These are phyloP conservation scores for Dendronephthya gigantea DNA, from an alignment of 64 coral and sea anemone species.

Conservation along the genomic window DNA sequence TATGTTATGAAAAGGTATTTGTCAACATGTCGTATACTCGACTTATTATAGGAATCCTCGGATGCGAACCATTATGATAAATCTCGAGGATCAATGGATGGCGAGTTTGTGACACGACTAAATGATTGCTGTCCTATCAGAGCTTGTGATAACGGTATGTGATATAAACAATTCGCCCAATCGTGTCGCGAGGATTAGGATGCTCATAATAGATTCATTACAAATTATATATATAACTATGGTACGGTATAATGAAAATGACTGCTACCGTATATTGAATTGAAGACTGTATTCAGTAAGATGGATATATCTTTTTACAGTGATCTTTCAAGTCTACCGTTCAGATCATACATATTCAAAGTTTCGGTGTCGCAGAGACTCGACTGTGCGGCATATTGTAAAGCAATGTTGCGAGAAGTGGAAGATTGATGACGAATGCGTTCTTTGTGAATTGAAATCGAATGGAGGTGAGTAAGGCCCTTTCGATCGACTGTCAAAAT, in stretches of 20 bases:
- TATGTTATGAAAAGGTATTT: not conserved
- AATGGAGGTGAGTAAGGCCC: not conserved
- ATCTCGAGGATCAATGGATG: not conserved
- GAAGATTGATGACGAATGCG: slow-evolving; percentile 5
- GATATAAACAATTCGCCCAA: not conserved
- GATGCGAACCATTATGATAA: slow-evolving; percentile 13
- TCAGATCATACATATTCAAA: not conserved
- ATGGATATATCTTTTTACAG: not conserved
- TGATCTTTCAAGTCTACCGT: slow-evolving; percentile 7
- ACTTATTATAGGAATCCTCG: not conserved
- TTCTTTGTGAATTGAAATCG: slow-evolving; percentile 14
- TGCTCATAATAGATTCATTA: too few species aligned
- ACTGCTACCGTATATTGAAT: too few species aligned
- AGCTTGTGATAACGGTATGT: slow-evolving; percentile 8
- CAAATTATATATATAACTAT: not conserved
- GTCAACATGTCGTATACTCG: not conserved
- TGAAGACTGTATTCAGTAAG: not conserved
- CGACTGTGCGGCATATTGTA: slow-evolving; percentile 4
- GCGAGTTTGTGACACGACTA: not conserved
- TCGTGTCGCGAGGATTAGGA: too few species aligned
- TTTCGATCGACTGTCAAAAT: too few species aligned
- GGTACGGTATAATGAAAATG: too few species aligned
- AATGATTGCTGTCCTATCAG: slow-evolving; percentile 5
- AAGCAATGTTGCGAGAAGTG: slow-evolving; percentile 9
- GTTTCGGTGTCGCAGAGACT: not conserved